Percentiles rank a stretch among this genome's conserved stretches.
Conservation (phyloP, 2,113 vertebrate species). For the Hiodon tergisus region DNA sequence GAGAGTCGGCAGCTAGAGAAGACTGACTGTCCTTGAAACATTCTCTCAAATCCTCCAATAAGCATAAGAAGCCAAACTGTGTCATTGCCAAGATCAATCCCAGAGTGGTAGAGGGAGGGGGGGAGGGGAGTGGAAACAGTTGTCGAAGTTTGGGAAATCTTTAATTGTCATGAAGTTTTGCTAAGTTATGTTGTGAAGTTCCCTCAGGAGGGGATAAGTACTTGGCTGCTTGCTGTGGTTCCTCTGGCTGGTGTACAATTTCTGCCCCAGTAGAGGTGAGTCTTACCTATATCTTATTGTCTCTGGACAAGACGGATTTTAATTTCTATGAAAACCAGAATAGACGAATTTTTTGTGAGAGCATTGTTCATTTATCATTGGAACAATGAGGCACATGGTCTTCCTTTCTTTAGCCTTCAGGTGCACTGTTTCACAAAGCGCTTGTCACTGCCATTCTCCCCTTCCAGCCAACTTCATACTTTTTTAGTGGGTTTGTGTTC, state of each 20-base stretch:
- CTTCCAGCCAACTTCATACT: too few relatives aligned
- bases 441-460: too few relatives aligned
- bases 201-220: not conserved
- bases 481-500: too few relatives aligned
- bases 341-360: not conserved
- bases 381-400: conserved; percentile 1
- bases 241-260: not conserved
- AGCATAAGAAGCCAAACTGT: conserved; percentile 45
- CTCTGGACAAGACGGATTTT: not conserved
- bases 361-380: conserved; percentile 1
- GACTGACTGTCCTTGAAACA: conserved; percentile 28
- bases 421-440: not conserved
- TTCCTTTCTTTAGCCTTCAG: not conserved
- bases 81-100: conserved; percentile 45
- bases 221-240: not conserved
- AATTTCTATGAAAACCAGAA: not conserved
- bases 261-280: not conserved
- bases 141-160: conserved; percentile 1
- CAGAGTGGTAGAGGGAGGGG: conserved; percentile 22
- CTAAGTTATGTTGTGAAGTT: conserved; percentile 19
- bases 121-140: conserved; percentile 12
- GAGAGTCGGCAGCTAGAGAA: conserved; percentile 22
- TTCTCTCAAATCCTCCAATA: conserved; percentile 33
- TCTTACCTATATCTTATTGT: not conserved
- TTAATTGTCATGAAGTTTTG: conserved; percentile 26